A percentile compares a stretch with the other conserved stretches of the same genome.
Evolutionary conservation across 2,888 invertebrate species (phyloP).

Genomic region (Epirrhoe alternata): DNA sequence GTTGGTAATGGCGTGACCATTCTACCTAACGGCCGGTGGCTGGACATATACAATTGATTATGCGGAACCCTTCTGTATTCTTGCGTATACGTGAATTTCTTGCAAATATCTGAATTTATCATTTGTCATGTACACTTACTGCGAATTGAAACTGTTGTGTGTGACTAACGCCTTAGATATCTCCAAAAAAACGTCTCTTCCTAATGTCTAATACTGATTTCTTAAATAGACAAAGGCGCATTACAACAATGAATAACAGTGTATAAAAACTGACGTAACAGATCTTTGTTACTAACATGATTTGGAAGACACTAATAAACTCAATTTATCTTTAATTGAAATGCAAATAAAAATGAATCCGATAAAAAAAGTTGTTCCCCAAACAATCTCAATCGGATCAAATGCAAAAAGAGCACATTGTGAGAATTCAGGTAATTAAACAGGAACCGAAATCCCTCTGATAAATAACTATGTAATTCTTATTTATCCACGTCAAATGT

Average conservation of each 20-base stretch:
- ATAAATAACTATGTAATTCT: constrained; percentile 76
- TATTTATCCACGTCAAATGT: constrained; percentile 81
- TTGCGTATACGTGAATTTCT: neutral
- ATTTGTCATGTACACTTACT: too few species aligned
- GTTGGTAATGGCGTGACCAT: constrained; percentile 83
- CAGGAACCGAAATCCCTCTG: constrained; percentile 71
- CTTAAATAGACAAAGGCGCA: too few species aligned
- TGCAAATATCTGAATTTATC: neutral
- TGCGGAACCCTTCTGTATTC: constrained; percentile 60
- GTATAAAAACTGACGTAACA: neutral
- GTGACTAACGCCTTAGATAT: too few species aligned
- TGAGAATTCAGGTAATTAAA: constrained; percentile 84
- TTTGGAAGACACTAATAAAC: neutral
- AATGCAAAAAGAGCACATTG: constrained; percentile 65
- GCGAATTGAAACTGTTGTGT: too few species aligned
- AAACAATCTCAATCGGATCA: constrained; percentile 28
- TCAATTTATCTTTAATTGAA: constrained; percentile 17
- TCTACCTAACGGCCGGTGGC: constrained; percentile 78
- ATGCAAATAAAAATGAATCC: constrained; percentile 19
- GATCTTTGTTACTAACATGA: neutral
- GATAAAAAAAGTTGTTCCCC: neutral
- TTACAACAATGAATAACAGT: too few species aligned
- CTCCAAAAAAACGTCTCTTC: too few species aligned
- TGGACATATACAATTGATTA: constrained; percentile 79
- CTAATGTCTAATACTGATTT: too few species aligned